These are phyloP conservation scores for Pammene fasciana DNA, from an alignment of 2,888 invertebrate genomes.

Conservation along the genomic window DNA sequence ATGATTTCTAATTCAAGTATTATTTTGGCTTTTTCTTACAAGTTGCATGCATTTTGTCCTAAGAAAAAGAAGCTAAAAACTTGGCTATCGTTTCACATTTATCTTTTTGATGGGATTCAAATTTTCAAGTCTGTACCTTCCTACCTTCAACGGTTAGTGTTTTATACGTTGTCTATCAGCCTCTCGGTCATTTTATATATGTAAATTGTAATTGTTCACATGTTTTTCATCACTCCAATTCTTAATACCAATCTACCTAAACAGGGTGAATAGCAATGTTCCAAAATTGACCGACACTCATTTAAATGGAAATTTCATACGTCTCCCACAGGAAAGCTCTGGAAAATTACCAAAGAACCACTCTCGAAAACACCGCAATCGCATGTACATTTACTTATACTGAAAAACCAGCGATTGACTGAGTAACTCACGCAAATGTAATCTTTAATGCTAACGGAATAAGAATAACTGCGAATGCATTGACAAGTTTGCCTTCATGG, in stretches of 20 bases:
- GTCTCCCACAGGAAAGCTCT: conserved; percentile 56
- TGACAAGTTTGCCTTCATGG: conserved; percentile 27
- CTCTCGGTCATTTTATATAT: too few species aligned
- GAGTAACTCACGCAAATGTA: conserved; percentile 17
- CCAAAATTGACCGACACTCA: conserved; percentile 43
- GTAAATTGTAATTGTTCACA: too few species aligned
- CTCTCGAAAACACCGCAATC: conserved; percentile 33
- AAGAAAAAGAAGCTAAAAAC: too few species aligned
- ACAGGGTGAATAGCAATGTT: conserved; percentile 19
- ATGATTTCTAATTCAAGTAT: too few species aligned
- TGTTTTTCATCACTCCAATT: too few species aligned
- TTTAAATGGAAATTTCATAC: conserved; percentile 56
- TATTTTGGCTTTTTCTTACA: too few species aligned
- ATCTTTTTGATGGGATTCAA: too few species aligned
- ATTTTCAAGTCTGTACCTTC: too few species aligned
- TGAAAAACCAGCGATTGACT: conserved; percentile 25
- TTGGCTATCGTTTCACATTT: too few species aligned
- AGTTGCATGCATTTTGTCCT: too few species aligned
- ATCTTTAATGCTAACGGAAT: conserved; percentile 26
- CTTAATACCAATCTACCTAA: conserved; percentile 1
- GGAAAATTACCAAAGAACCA: conserved; percentile 50
- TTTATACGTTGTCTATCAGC: too few species aligned
- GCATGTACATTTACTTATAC: conserved; percentile 42
- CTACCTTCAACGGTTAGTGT: too few species aligned
- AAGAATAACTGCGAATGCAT: conserved; percentile 37